phyloP scores from a whole-genome alignment of 2,113 vertebrate species.

The Ophthalmolycus amberensis region DNA sequence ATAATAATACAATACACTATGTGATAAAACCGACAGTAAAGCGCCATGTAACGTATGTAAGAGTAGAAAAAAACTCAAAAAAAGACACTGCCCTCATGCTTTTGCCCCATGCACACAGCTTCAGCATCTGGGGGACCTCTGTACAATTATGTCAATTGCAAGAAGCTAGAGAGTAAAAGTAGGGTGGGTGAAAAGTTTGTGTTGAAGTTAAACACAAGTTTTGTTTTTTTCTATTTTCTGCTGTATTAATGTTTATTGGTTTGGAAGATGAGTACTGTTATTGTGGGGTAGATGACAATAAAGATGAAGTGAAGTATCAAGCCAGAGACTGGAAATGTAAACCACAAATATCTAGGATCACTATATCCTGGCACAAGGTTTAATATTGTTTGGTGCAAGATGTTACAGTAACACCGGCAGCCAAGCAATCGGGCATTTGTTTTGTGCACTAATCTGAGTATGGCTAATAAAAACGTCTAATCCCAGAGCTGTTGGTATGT shows the following conservation, averaged over 20 bases:
- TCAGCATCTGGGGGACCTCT: neutral
- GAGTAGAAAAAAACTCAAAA: neutral
- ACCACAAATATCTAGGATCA: neutral
- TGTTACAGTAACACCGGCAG: constrained; percentile 24
- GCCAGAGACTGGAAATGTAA: neutral
- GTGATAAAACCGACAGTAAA: neutral
- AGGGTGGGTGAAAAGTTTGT: neutral
- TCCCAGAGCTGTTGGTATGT: neutral
- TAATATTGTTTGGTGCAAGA: constrained; percentile 5
- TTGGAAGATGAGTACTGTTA: neutral
- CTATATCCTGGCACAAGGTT: neutral
- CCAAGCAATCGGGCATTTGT: constrained; percentile 18
- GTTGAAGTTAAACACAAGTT: neutral
- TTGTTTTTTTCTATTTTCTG: neutral
- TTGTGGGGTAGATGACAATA: neutral
- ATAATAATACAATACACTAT: neutral
- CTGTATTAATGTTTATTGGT: neutral
- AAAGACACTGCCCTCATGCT: neutral
- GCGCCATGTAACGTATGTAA: neutral
- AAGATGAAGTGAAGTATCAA: neutral
- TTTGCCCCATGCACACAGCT: neutral
- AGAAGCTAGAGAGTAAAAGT: neutral
- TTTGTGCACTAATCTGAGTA: constrained; percentile 15
- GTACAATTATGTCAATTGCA: too few species aligned
- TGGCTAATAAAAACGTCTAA: neutral